Percentiles rank a stretch among this genome's conserved stretches.
Evolutionary conservation across 1,140 invertebrate species (phyloP).

Genomic region (Heterodera carotae): DNA sequence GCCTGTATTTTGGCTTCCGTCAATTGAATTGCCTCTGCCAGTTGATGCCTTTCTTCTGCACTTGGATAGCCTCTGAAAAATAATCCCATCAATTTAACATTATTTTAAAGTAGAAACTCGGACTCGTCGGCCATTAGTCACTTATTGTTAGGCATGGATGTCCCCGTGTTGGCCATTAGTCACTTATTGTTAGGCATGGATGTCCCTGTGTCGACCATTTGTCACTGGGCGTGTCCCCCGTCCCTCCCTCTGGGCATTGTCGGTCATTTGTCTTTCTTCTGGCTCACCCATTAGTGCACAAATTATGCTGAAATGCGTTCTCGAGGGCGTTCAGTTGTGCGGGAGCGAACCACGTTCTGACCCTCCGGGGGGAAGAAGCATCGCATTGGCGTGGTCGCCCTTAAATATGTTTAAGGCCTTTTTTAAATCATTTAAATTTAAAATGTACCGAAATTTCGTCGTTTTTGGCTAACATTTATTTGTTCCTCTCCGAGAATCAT

Average conservation of each 20-base stretch:
- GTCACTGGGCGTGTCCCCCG: too few species aligned
- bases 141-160: too few species aligned
- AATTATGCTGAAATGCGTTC: constrained; percentile 74
- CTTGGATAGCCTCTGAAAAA: constrained; percentile 66
- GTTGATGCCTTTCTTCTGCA: constrained; percentile 43
- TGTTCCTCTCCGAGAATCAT: constrained; percentile 1
- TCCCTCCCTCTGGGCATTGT: neutral
- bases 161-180: too few species aligned
- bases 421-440: constrained; percentile 12
- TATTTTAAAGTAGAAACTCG: too few species aligned
- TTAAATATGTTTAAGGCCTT: neutral
- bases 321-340: constrained; percentile 98
- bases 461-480: neutral
- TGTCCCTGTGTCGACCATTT: too few species aligned
- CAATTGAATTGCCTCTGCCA: constrained; percentile 52
- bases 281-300: constrained; percentile 63
- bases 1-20: constrained; percentile 61
- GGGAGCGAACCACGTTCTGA: constrained; percentile 96
- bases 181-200: too few species aligned
- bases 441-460: constrained; percentile 3
- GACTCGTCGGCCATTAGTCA: too few species aligned
- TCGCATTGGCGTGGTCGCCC: neutral
- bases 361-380: constrained; percentile 65
- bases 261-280: neutral
- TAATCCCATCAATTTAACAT: too few species aligned